A percentile compares a stretch with the other conserved stretches of the same genome.
These are phyloP conservation scores for Raja brachyura DNA, from an alignment of 2,113 vertebrate species.

Conservation along the genomic window DNA sequence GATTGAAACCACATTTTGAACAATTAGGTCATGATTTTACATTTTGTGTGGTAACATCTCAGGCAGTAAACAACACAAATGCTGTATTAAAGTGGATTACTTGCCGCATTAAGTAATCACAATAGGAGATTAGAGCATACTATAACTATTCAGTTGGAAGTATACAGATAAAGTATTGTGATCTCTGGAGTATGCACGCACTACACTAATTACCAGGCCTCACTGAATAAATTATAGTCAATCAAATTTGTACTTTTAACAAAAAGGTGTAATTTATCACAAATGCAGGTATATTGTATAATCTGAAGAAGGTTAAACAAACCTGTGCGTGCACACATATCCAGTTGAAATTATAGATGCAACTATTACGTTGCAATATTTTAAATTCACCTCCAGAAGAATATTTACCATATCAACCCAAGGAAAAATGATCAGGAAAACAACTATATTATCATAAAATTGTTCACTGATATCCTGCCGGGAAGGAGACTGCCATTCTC, in stretches of 20 bases:
- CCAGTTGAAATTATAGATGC: background rate
- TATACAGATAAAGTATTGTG: background rate
- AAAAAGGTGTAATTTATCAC: background rate
- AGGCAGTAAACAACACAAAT: background rate
- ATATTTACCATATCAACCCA: background rate
- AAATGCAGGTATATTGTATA: background rate
- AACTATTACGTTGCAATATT: background rate
- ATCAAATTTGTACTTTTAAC: background rate
- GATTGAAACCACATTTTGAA: conserved; percentile 1
- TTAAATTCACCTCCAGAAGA: background rate
- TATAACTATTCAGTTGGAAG: background rate
- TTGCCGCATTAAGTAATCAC: conserved; percentile 10
- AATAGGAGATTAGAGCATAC: background rate
- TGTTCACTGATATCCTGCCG: background rate
- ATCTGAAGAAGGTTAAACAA: background rate
- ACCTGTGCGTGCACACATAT: background rate
- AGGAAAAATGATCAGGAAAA: background rate
- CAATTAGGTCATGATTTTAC: background rate
- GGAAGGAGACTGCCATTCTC: background rate
- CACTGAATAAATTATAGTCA: background rate
- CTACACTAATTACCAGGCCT: background rate
- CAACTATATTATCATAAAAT: background rate
- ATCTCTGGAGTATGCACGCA: background rate
- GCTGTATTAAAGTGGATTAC: background rate
- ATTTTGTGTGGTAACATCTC: conserved; percentile 12